These are phyloP conservation scores for Anisognathus igniventris DNA, from an alignment of 2,797 vertebrate genomes.

Conservation along the genomic window DNA sequence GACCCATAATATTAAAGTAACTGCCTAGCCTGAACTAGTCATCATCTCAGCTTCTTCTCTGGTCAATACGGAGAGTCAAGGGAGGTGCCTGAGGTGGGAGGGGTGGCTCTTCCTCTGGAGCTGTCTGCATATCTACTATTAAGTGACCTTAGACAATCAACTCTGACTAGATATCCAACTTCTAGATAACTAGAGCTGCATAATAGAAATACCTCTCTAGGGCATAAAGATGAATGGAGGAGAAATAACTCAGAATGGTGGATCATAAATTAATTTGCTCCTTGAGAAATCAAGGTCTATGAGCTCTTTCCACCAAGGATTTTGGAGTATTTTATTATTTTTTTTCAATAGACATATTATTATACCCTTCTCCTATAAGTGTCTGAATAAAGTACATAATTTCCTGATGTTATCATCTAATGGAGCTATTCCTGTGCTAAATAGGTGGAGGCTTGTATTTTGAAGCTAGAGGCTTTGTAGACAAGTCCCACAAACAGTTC, in stretches of 20 bases:
- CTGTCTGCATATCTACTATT: background rate
- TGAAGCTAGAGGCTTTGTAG: background rate
- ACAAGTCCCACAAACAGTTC: rapidly evolving
- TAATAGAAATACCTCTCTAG: background rate
- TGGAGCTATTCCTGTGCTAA: background rate
- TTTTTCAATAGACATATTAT: background rate
- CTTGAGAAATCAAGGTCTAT: background rate
- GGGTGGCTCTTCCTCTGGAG: background rate
- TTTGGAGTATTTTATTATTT: background rate
- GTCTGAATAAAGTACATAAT: background rate
- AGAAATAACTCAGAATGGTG: background rate
- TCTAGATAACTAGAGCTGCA: background rate
- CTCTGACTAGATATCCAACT: background rate
- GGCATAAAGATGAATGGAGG: background rate
- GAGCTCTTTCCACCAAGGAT: background rate
- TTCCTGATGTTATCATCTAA: background rate
- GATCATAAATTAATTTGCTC: background rate
- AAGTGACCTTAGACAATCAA: background rate
- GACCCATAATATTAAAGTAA: background rate
- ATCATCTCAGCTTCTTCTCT: background rate
- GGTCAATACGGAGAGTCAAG: background rate
- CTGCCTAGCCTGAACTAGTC: background rate
- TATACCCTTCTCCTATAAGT: background rate
- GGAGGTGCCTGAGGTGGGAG: background rate
- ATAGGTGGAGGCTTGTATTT: background rate